These are phyloP conservation scores for Norana najaformis DNA, from an alignment of 2,888 invertebrate species.

Conservation along the genomic window DNA sequence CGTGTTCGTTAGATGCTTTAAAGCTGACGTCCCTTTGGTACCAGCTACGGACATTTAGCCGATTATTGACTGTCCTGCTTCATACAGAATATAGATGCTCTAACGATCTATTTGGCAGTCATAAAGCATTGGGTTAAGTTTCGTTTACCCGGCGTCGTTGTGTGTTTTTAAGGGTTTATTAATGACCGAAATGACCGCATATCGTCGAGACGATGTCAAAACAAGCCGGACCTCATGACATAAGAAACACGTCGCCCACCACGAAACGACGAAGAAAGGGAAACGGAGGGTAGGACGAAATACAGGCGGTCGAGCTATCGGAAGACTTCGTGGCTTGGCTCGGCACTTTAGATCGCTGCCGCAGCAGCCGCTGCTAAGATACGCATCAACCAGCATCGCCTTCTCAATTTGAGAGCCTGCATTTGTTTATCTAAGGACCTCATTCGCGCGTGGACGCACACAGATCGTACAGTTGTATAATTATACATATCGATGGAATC, in stretches of 20 bases:
- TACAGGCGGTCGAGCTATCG: neutral
- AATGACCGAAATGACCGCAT: constrained; percentile 7
- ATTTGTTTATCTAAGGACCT: neutral
- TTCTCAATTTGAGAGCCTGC: neutral
- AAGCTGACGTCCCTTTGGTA: too few species aligned
- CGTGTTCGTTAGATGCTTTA: neutral
- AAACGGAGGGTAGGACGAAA: neutral
- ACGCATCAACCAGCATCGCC: neutral
- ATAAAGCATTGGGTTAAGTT: neutral
- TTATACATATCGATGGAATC: neutral
- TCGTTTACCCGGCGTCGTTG: neutral
- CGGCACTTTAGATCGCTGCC: neutral
- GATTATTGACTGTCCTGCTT: neutral
- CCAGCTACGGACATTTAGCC: neutral
- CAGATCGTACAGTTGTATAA: neutral
- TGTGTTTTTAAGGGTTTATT: constrained; percentile 13
- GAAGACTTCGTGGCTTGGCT: neutral
- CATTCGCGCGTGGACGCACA: neutral
- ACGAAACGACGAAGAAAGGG: neutral
- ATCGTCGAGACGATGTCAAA: neutral
- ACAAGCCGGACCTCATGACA: constrained; percentile 6
- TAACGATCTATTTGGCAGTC: too few species aligned
- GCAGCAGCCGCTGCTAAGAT: neutral
- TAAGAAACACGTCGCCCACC: constrained; percentile 13
- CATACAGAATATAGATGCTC: neutral